Base-by-base conservation (phyloP, 2,888 invertebrate genomes). In the Philonicus albiceps region DNA sequence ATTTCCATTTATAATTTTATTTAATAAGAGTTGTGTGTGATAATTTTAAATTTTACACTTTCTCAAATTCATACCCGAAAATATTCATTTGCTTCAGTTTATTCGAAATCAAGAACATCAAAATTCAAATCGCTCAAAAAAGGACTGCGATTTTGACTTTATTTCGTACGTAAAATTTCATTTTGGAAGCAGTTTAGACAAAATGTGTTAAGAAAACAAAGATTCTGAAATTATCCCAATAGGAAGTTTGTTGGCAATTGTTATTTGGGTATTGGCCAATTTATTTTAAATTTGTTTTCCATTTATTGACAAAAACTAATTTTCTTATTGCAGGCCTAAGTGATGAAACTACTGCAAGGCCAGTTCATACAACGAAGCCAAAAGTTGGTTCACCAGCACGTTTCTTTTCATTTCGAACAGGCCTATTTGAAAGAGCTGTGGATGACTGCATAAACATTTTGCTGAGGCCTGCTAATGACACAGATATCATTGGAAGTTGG, bases 401-500 rank as follows among this genome's bases (percentile, higher is more conserved):
- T 78, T 86, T 86, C 91, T 96, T 96, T 90, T 95, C 95, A 53
- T 95, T 95, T 90, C 94, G 97, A 87, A 95, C 95, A 89, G 96
- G 95, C 31, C 95, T 96, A 16, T 94, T 96, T 13, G 95, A 96
- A 89, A 93, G 93, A 88, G 96, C 96, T 3, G 94, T 96, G 64
- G 94, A 94, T 86, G 96, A 96, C 89, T 95, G 96, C 89, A 94
- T 95, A 76, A 94, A 94, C 0, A 93, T 93, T 19, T 91, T 96
- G 55, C 90, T 96, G 87, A 94, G 95, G 87, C 94, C 94, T 80
- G 94, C 95, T 87, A 91, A 93, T 64, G 96, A 96, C 92, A 96
- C 96, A 37, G 94, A 95, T 88, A 92, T 96, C 84, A 91, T 95
- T 86, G 96, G 96, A 55, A 94, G 95, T 64, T 97, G 96, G 96